Conservation (phyloP, 2,888 invertebrate species). For the Priocnemis perturbator region DNA sequence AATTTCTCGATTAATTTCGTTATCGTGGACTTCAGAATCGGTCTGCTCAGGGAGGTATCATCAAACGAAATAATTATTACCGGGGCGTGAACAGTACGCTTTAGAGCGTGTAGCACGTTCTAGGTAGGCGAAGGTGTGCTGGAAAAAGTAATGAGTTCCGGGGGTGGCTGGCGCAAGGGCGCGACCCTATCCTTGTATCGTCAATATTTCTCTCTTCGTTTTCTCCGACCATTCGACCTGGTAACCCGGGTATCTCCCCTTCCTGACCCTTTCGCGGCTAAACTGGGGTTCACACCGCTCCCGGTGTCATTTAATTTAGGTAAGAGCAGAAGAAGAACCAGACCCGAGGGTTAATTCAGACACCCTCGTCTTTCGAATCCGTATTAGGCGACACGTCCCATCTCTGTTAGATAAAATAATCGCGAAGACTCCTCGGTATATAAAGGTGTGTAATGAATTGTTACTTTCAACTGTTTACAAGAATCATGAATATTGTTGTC, state of each 20-base stretch:
- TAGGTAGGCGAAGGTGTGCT: too few species aligned
- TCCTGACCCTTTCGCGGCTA: slow-evolving; percentile 32
- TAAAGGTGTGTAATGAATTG: too few species aligned
- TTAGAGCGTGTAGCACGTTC: too few species aligned
- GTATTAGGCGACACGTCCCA: too few species aligned
- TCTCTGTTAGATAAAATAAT: too few species aligned
- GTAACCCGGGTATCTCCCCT: slow-evolving; percentile 38
- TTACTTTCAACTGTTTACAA: too few species aligned
- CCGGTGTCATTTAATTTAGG: slow-evolving; percentile 49
- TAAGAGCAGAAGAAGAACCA: slow-evolving; percentile 26
- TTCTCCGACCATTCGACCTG: slow-evolving; percentile 32
- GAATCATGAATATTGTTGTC: too few species aligned
- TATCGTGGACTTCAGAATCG: slow-evolving; percentile 7
- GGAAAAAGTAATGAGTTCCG: slow-evolving; percentile 5
- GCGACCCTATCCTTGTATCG: slow-evolving; percentile 26
- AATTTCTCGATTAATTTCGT: slow-evolving; percentile 5
- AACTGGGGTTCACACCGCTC: slow-evolving; percentile 43
- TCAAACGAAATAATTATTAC: not conserved
- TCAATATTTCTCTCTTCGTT: slow-evolving; percentile 36
- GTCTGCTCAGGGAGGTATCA: slow-evolving; percentile 7
- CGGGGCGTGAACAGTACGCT: too few species aligned
- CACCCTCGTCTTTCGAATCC: too few species aligned
- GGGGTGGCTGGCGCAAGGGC: slow-evolving; percentile 21
- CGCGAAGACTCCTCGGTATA: too few species aligned
- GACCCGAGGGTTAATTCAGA: slow-evolving; percentile 4